phyloP scores from a whole-genome alignment of 2,797 vertebrate genomes.

The Nothura maculosa region DNA sequence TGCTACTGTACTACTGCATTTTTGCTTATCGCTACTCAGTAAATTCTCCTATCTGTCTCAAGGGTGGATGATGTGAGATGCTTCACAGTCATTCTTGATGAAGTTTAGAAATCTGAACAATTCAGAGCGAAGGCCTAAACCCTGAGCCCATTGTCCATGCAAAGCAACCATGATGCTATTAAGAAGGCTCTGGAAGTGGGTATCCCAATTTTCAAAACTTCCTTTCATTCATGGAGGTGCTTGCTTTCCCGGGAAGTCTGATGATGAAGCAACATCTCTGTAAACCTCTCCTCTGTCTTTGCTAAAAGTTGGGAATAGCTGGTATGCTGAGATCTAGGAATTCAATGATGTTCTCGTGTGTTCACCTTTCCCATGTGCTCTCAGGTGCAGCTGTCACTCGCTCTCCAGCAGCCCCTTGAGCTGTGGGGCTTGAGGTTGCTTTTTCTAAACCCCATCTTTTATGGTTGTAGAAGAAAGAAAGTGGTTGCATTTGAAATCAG shows the following conservation, averaged over 20 bases:
- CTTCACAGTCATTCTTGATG: background rate
- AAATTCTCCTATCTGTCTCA: background rate
- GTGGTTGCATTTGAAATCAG: background rate
- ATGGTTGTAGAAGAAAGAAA: background rate
- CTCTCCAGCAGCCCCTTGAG: accelerated
- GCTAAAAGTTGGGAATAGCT: background rate
- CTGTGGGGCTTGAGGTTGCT: background rate
- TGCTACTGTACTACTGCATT: background rate
- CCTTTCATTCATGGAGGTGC: background rate
- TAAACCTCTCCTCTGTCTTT: background rate
- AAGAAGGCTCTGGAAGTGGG: background rate
- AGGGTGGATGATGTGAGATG: background rate
- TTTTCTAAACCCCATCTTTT: background rate
- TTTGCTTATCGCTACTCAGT: background rate
- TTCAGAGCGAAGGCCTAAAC: background rate
- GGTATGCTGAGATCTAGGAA: background rate
- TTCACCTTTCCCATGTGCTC: background rate
- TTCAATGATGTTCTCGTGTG: background rate
- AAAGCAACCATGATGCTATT: background rate
- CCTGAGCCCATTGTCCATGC: background rate
- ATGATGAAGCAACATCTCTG: background rate
- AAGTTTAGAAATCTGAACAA: background rate
- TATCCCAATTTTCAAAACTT: background rate
- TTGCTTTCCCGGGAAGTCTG: background rate
- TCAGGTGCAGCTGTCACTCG: background rate